These are phyloP conservation scores for Plagodis dolabraria DNA, from an alignment of 2,888 invertebrate genomes.

Conservation along the genomic window DNA sequence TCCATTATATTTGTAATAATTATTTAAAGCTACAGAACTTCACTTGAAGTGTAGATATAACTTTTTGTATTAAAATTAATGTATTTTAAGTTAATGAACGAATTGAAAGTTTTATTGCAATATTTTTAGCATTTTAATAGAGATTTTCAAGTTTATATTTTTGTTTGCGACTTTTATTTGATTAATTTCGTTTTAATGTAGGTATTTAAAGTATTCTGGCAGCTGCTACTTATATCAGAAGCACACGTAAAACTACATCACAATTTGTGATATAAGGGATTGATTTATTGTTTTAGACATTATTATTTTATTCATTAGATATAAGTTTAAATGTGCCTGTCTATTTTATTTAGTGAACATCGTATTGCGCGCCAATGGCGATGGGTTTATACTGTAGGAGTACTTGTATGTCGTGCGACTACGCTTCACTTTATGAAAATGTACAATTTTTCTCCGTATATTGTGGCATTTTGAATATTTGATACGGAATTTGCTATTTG, in stretches of 20 bases:
- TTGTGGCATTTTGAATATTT: conserved; percentile 77
- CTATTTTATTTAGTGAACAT: conserved; percentile 49
- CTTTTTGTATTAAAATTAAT: conserved; percentile 41
- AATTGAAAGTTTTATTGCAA: conserved; percentile 65
- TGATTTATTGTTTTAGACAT: conserved; percentile 64
- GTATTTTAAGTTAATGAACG: conserved; percentile 65
- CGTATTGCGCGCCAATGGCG: conserved; percentile 30
- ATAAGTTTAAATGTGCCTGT: conserved; percentile 73
- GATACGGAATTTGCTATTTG: conserved; percentile 78
- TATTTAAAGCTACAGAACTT: conserved; percentile 33
- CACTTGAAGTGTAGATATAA: conserved; percentile 67
- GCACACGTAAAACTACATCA: conserved; percentile 64
- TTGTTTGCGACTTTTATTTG: conserved; percentile 34
- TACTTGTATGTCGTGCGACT: conserved; percentile 47
- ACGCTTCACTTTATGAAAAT: conserved; percentile 66
- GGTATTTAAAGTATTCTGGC: conserved; percentile 48
- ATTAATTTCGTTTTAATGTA: conserved; percentile 37
- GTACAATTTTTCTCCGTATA: conserved; percentile 73
- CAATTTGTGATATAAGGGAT: conserved; percentile 72
- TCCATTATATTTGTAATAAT: conserved; percentile 37
- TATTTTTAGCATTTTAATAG: conserved; percentile 64
- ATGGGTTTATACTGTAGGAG: conserved; percentile 43
- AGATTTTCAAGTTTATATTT: conserved; percentile 37
- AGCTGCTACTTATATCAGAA: conserved; percentile 51
- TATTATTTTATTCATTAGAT: conserved; percentile 59